phyloP scores from a whole-genome alignment of 2,797 vertebrate species.

The Pseudochirops corinnae region DNA sequence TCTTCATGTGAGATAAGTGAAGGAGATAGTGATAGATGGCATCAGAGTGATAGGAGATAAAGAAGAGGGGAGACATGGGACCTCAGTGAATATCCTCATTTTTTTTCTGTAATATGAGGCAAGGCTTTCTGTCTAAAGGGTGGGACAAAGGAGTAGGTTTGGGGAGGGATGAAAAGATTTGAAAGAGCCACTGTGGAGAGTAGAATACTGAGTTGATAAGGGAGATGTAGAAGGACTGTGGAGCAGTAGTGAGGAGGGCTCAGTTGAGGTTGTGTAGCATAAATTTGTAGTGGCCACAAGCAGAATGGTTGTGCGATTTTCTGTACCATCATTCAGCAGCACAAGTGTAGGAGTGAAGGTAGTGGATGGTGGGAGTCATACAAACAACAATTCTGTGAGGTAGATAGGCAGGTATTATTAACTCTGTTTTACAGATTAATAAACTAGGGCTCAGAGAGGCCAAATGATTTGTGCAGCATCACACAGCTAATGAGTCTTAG shows the following conservation, averaged over 20 bases:
- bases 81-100: not conserved
- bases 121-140: not conserved
- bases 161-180: not conserved
- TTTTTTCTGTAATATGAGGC: not conserved
- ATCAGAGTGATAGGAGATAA: too few relatives aligned
- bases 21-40: not conserved
- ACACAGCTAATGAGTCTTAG: too few relatives aligned
- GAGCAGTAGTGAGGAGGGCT: not conserved
- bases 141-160: not conserved
- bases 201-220: not conserved
- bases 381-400: not conserved
- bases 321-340: not conserved
- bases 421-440: not conserved
- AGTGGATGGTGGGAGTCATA: not conserved
- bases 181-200: not conserved
- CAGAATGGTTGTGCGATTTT: not conserved
- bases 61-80: not conserved
- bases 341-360: not conserved
- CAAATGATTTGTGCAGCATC: too few relatives aligned
- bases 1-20: not conserved
- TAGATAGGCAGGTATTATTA: not conserved
- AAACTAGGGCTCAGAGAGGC: too few relatives aligned
- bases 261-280: not conserved
- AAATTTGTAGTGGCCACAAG: not conserved
- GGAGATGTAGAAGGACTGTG: not conserved